Evolutionary conservation across 2,113 vertebrate species (phyloP).

Genomic region (Alethe diademata): DNA sequence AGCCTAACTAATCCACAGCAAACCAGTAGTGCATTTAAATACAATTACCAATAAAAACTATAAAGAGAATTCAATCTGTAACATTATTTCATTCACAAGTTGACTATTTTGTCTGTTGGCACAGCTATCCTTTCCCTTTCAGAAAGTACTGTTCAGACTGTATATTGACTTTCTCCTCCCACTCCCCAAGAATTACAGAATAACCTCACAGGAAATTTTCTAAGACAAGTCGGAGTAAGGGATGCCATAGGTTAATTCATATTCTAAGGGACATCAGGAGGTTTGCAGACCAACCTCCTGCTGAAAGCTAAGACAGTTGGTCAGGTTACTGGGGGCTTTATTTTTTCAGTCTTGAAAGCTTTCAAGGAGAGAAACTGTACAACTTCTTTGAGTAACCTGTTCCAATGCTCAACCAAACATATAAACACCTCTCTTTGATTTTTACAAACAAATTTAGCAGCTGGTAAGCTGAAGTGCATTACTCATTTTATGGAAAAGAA

Average conservation of each 20-base stretch:
- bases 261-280: background rate
- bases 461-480: background rate
- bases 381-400: background rate
- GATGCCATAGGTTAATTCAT: background rate
- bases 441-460: background rate
- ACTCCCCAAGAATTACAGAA: background rate
- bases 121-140: background rate
- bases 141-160: background rate
- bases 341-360: background rate
- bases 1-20: background rate
- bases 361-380: background rate
- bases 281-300: background rate
- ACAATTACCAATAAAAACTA: background rate
- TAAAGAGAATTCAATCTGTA: background rate
- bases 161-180: background rate
- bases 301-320: background rate
- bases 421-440: background rate
- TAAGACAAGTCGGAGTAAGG: background rate
- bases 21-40: background rate
- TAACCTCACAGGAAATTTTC: background rate
- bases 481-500: background rate
- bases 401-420: background rate
- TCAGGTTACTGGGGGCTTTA: background rate
- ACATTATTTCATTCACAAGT: background rate
- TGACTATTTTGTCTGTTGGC: background rate